Evolutionary conservation across 2,888 invertebrate genomes (phyloP).

Genomic region (Yponomeuta sedellus): DNA sequence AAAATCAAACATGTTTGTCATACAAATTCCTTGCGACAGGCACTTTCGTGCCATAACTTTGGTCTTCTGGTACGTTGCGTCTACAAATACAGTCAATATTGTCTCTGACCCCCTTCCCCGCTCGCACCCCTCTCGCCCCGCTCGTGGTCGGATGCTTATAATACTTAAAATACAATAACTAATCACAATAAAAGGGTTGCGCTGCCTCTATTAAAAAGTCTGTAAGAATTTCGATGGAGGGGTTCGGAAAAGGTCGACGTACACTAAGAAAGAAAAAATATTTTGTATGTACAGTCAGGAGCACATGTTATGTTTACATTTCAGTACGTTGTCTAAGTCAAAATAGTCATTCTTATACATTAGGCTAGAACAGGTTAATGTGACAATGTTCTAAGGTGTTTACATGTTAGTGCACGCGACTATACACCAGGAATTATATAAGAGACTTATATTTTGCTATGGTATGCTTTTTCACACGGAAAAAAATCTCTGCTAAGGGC

Average conservation of each 20-base stretch:
- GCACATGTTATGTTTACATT: too few species aligned
- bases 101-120: constrained; percentile 16
- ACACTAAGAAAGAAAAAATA: constrained; percentile 26
- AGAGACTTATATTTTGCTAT: too few species aligned
- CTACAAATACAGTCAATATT: constrained; percentile 36
- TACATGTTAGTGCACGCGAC: too few species aligned
- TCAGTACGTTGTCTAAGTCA: too few species aligned
- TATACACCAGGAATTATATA: too few species aligned
- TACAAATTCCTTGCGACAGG: neutral
- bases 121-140: neutral
- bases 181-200: constrained; percentile 75
- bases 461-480: too few species aligned
- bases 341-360: too few species aligned
- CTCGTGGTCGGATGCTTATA: neutral
- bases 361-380: too few species aligned
- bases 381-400: too few species aligned
- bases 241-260: constrained; percentile 37
- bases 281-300: too few species aligned
- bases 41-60: neutral
- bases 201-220: constrained; percentile 69
- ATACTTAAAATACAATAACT: constrained; percentile 62
- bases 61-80: neutral
- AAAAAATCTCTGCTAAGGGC: too few species aligned
- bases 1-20: too few species aligned
- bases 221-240: constrained; percentile 57